phyloP scores from a whole-genome alignment of 2,888 invertebrate species.

The Caenorhabditis afra region DNA sequence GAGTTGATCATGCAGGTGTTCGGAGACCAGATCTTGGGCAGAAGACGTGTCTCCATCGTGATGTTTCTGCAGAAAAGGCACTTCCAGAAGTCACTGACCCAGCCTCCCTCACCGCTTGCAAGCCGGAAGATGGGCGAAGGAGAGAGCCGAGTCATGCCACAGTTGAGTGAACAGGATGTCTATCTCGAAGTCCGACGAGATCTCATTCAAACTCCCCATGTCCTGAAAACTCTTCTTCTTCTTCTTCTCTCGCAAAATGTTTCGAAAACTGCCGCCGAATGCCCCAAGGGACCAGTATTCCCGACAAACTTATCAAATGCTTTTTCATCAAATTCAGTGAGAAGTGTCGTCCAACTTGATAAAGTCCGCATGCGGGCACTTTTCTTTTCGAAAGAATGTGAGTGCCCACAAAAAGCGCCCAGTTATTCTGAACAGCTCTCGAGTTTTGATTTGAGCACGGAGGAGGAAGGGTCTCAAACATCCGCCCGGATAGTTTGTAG shows the following conservation, averaged over 20 bases:
- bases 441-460: constrained; percentile 29
- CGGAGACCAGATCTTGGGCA: constrained; percentile 79
- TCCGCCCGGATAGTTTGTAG: constrained; percentile 27
- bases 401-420: constrained; percentile 11
- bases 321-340: constrained; percentile 56
- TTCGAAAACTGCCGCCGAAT: constrained; percentile 40
- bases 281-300: constrained; percentile 46
- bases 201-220: constrained; percentile 79
- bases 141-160: constrained; percentile 79
- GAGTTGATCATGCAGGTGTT: constrained; percentile 80
- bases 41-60: constrained; percentile 77
- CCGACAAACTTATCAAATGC: constrained; percentile 57
- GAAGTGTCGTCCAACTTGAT: constrained; percentile 46
- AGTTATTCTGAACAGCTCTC: constrained; percentile 29
- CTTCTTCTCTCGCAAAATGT: constrained; percentile 34
- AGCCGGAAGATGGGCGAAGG: constrained; percentile 70
- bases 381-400: constrained; percentile 7
- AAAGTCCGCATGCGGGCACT: constrained; percentile 13
- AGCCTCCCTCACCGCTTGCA: constrained; percentile 66
- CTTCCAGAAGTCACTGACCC: too few species aligned
- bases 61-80: constrained; percentile 71
- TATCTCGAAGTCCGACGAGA: constrained; percentile 80
- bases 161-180: constrained; percentile 80
- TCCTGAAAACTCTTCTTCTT: constrained; percentile 70
- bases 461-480: constrained; percentile 12